Base-by-base conservation (phyloP, 2,888 invertebrate genomes). In the Drosophila robusta region DNA sequence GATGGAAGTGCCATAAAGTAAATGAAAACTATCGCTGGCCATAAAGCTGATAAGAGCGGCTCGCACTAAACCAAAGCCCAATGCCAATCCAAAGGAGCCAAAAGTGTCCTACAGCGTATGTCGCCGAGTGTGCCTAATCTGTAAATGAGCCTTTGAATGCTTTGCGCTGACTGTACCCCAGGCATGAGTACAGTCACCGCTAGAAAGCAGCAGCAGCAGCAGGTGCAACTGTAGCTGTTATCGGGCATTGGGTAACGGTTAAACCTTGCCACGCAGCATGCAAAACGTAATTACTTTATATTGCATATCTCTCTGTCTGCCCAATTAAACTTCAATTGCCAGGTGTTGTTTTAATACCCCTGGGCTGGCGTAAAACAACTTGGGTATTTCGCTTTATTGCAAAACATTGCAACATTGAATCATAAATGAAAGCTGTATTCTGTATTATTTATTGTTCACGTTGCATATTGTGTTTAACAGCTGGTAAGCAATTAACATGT, bases 241-340 rank as follows among this genome's bases (percentile, higher is more conserved):
- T 11, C 55, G 42, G 38, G 46, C 50, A 51, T 22, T 66, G 45
- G 68, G 38, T 66, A 50, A 24, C 42, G 47, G 39, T 58, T 55
- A 46, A 70, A 51, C 51, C 36, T 56, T 34, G 12, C 58, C 51
- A 34, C 42, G 54, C 75, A 46, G 69, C 72, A 68, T 46, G 73
- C 54, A 58, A 47, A 74, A 44, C 66, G 61, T 74, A 77, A 72
- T 74, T 74, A 72, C 78, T 77, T 74, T 77, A 77, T 72, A 74
- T 75, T 55, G 70, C 79, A 72, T 73, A 63, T 78, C 62, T 45
- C 69, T 47, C 55, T 46, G 74, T 78, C 78, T 69, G 75, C 65
- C 71, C 80, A 80, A 80, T 86, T 83, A 83, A 86, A 86, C 83
- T 71, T 60, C 76, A 80, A 86, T 80, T 83, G 80, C 83, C 69